Evolutionary conservation across 2,888 invertebrate species (phyloP), one percentile per base, ranked within the genome.

Genomic region (Mycogona germanica): DNA sequence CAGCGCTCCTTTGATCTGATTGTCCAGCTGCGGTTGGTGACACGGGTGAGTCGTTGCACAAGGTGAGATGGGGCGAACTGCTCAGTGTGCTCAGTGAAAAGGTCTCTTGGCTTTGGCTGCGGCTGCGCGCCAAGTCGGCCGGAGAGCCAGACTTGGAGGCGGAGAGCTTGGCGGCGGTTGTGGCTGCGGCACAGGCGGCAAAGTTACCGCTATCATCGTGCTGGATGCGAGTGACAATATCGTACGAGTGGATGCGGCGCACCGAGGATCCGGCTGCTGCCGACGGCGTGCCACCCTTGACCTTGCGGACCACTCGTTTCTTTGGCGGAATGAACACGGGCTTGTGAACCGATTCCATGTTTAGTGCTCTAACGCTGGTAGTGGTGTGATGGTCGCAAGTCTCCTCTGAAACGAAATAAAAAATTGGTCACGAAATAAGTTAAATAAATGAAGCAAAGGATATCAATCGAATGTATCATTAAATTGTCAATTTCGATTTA

Each of bases 311-410:
- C 2, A 29, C 40, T 21, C 55, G 38, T 40, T 55, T 55, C 41
- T 45, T 37, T 3, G 55, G 53, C 32, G 55, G 55, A 28, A 53
- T 55, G 17, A 55, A 46, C 17, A 55, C 53, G 7, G 53, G 55
- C 17, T 44, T 51, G 6, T 40, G 46, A 17, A 38, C 55, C 17
- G 44, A 47, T 35, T 55, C 26, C 56, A 52, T 52, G 5, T 41
- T 17, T 41, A n/a, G n/a, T n/a, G n/a, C n/a, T n/a, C n/a, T n/a
- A n/a, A n/a, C n/a, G n/a, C n/a, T n/a, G n/a, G n/a, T n/a, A n/a
- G n/a, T n/a, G n/a, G n/a, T n/a, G n/a, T n/a, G n/a, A n/a, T n/a
- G n/a, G n/a, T n/a, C n/a, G n/a, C n/a, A 12, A 12, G 12, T 35
- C 35, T 35, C 35, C n/a, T 12, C 35, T 35, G 35, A 12, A 35